Evolutionary conservation across 2,888 invertebrate genomes (phyloP), one percentile per base, ranked within the genome.

Genomic region (Melinaea menophilus): DNA sequence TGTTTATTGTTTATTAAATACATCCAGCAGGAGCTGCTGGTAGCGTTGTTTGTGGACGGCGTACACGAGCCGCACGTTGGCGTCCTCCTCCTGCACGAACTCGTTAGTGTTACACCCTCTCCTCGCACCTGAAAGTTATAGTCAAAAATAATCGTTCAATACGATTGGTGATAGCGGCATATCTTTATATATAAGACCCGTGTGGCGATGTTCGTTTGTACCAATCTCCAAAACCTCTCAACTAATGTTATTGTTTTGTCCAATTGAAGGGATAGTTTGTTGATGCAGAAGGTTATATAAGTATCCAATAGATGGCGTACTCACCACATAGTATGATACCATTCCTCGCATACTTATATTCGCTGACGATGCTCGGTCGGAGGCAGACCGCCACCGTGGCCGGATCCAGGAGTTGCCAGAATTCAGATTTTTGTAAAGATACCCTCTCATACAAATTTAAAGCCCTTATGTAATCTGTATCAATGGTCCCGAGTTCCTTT

Each of bases 291-390:
- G n/a, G 4, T 12, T 46, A n/a, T 7, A 46, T 46, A 2, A 11
- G 12, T n/a, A 46, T 12, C 22, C 22, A 46, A 46, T n/a, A 4
- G 11, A 4, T 46, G 46, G n/a, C 11, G n/a, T 45, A 64, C 73
- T 73, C 65, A 88, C 89, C 88, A 69, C 85, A 88, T 51, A 83
- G 63, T 46, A 70, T 73, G n/a, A 89, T 88, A 69, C 78, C 78
- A 51, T 86, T 82, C 62, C 79, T 83, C 0, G 85, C 79, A 71
- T 84, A 88, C 64, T 76, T 84, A 63, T 81, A 86, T 60, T 87
- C 84, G 0, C 70, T 65, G 0, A 88, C 84, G 2, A 88, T 63
- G 2, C 82, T 83, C 2, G 81, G 81, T 9, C 72, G 80, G 0
- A 88, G n/a, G 4, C 73, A 82, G 0, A 79, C 64, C 0, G 85